Percentiles rank a stretch among this genome's conserved stretches.
Conservation (phyloP, 2,888 invertebrate species). For the Aproaerema taeniolella region DNA sequence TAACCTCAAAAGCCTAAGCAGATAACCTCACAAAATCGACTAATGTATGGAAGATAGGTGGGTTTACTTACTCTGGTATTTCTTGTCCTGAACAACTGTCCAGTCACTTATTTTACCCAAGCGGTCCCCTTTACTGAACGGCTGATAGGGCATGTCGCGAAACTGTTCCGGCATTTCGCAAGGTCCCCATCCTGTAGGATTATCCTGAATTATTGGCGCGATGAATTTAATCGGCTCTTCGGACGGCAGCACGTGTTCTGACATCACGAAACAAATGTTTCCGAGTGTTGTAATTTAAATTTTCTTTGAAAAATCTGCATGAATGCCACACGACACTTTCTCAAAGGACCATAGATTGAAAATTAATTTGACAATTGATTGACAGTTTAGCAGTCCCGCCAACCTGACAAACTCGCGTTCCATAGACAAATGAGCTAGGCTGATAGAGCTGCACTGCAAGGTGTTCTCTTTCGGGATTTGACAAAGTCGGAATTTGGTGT, state of each 20-base stretch:
- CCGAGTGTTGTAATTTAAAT: slow-evolving; percentile 20
- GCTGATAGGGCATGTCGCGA: slow-evolving; percentile 98
- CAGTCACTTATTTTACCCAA: slow-evolving; percentile 99
- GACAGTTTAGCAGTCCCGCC: no score
- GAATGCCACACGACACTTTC: slow-evolving; percentile 54
- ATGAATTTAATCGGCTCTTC: slow-evolving; percentile 81
- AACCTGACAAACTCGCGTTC: no score
- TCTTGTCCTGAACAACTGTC: slow-evolving; percentile 97
- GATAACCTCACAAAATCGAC: no score
- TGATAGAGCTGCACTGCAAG: no score
- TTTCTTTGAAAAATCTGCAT: slow-evolving; percentile 28
- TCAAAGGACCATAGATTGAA: slow-evolving; percentile 18
- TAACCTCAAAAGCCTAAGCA: slow-evolving; percentile 38
- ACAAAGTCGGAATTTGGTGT: no score
- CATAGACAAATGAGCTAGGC: no score
- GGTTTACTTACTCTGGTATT: slow-evolving; percentile 91
- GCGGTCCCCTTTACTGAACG: slow-evolving; percentile 98
- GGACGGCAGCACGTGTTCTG: slow-evolving; percentile 72
- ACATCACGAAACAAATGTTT: slow-evolving; percentile 40
- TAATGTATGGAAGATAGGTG: no score
- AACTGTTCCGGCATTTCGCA: slow-evolving; percentile 95
- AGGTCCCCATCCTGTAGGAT: slow-evolving; percentile 97
- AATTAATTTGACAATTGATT: no score
- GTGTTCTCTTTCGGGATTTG: no score
- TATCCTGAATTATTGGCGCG: slow-evolving; percentile 87